Evolutionary conservation across 2,888 invertebrate species (phyloP).

Genomic region (Strigamia maritima): DNA sequence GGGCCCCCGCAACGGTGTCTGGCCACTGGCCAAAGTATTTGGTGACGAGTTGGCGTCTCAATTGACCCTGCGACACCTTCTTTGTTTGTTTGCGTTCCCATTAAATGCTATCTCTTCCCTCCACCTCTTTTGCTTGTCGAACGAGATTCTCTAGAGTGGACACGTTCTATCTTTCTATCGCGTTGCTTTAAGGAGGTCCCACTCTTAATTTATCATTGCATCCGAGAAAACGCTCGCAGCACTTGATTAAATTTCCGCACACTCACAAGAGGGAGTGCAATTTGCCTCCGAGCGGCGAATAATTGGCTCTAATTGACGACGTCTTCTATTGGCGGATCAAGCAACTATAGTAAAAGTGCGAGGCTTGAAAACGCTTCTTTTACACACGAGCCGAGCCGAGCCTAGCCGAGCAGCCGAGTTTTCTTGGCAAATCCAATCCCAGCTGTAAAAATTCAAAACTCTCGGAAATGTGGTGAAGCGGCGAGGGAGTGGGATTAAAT

Average conservation of each 20-base stretch:
- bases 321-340: constrained; percentile 19
- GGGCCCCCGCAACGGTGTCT: constrained; percentile 6
- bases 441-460: background rate
- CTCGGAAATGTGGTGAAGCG: background rate
- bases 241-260: constrained; percentile 16
- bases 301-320: constrained; percentile 20
- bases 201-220: constrained; percentile 19
- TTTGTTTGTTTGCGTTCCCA: constrained; percentile 11
- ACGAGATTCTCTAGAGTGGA: background rate
- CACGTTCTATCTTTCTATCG: background rate
- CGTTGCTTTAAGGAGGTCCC: background rate
- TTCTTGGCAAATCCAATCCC: too few species aligned
- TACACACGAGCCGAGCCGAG: too few species aligned
- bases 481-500: background rate
- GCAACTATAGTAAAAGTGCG: background rate
- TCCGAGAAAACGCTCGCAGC: constrained; percentile 11
- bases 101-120: background rate
- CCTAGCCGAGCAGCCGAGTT: too few species aligned
- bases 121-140: background rate
- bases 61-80: constrained; percentile 16
- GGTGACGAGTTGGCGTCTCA: constrained; percentile 23
- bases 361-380: too few species aligned
- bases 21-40: constrained; percentile 7
- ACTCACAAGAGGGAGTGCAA: background rate
- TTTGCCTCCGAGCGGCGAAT: constrained; percentile 16